These are phyloP conservation scores for Lomographa bimaculata DNA, from an alignment of 2,888 invertebrate species.

Conservation along the genomic window DNA sequence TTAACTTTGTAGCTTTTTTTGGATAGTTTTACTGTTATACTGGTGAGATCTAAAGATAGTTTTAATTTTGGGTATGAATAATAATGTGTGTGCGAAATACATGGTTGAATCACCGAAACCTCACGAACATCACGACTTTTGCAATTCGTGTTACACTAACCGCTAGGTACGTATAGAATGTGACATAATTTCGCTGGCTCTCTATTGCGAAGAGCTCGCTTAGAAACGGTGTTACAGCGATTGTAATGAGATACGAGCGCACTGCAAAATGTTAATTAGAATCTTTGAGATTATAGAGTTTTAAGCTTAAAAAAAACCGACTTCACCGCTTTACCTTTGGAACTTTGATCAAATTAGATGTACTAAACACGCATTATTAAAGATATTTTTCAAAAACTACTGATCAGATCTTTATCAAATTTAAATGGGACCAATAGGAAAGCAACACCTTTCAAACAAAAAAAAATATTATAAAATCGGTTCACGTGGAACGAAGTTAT, in stretches of 20 bases:
- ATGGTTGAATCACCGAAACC: too few species aligned
- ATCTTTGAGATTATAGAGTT: conserved; percentile 7
- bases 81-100: conserved; percentile 39
- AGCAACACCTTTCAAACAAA: too few species aligned
- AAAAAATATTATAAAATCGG: too few species aligned
- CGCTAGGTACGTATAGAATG: conserved; percentile 54
- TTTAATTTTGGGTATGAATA: conserved; percentile 36
- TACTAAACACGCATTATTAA: too few species aligned
- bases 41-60: conserved; percentile 8
- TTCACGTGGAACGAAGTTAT: too few species aligned
- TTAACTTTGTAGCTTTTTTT: conserved; percentile 14
- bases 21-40: conserved; percentile 11
- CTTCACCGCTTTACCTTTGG: too few species aligned
- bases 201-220: conserved; percentile 40
- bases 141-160: conserved; percentile 60
- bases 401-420: too few species aligned
- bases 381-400: too few species aligned
- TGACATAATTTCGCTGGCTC: conserved; percentile 60
- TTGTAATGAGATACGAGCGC: conserved; percentile 27
- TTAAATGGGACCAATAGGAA: too few species aligned
- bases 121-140: conserved; percentile 50
- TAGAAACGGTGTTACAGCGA: conserved; percentile 44
- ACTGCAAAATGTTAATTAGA: conserved; percentile 20
- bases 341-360: too few species aligned
- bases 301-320: too few species aligned